Evolutionary conservation across 1,140 invertebrate genomes (phyloP), one percentile per base, ranked within the genome.

Genomic region (Cecropterus lyciades): DNA sequence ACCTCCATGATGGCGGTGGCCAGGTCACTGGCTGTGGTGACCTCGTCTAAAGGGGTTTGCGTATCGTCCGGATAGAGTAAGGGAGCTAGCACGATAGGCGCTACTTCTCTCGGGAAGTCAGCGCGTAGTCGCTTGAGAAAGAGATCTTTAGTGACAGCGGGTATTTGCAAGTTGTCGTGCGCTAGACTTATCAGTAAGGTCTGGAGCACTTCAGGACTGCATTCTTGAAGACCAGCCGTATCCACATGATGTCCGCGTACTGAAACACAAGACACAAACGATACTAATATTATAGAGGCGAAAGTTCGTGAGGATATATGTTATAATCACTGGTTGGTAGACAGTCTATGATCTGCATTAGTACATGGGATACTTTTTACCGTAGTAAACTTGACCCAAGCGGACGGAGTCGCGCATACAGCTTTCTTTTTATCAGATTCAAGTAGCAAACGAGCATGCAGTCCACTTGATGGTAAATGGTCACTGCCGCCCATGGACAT

Each of bases 1-100:
- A 94, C 95, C 64, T 96, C 95, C 92, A 95, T 94, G 94, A 95
- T 94, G 65, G 93, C 92, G 55, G 92, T 82, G 63, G 89, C 89
- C 91, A 91, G 92, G 73, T 92, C 93, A 80, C 90, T 92, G 59
- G 85, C 80, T 69, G 89, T 86, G 45, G 85, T 90, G 85, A 92
- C 92, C 77, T 93, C 91, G 74, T 85, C 94, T 59, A 96, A 93
- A 56, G 95, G 93, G 76, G 95, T 93, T 92, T 97, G 96, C 75
- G 95, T 94, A 81, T 95, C 94, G 87, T 95, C 94, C 59, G 96
- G 94, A 91, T 98, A 98, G 40, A 98, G 92, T 48, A 98, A 93
- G 84, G 97, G 97, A 76, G 96, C 95, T 74, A 99, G 92, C 72
- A 98, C 95, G 79, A 98, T 95, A 68, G 98, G 98, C 62, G 97